Conservation (phyloP, 2,113 vertebrate genomes). For the Barnardius zonarius region DNA sequence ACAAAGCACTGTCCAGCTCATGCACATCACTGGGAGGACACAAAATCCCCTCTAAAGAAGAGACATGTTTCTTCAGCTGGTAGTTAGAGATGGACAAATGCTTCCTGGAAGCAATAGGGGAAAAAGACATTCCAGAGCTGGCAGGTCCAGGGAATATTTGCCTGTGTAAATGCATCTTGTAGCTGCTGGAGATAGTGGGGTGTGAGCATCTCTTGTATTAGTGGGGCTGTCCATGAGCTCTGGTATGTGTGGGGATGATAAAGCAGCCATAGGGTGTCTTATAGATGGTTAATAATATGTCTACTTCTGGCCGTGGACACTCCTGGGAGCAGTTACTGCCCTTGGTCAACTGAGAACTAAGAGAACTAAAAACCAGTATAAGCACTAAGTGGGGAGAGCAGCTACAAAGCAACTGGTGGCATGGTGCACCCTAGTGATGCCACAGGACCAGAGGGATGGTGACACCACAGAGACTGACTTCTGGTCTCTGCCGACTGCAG, state of each 20-base stretch:
- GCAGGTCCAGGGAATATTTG: not conserved
- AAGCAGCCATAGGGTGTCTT: not conserved
- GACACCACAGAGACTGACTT: not conserved
- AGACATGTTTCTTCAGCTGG: not conserved
- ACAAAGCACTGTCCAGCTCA: rapidly evolving
- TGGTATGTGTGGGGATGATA: not conserved
- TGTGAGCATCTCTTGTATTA: not conserved
- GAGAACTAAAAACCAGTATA: not conserved
- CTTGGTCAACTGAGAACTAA: not conserved
- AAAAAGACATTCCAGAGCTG: not conserved
- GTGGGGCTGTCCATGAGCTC: not conserved
- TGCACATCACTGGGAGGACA: not conserved
- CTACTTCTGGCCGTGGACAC: not conserved
- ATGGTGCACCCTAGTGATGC: not conserved
- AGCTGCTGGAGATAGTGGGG: not conserved
- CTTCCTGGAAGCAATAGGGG: not conserved
- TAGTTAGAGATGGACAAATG: not conserved
- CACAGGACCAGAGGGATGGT: not conserved
- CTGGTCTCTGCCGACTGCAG: not conserved
- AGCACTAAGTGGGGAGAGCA: not conserved
- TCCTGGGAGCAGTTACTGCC: not conserved
- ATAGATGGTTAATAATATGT: not conserved
- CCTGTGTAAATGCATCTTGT: not conserved
- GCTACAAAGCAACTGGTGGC: not conserved
- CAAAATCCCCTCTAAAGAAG: not conserved